Evolutionary conservation across 2,888 invertebrate genomes (phyloP), one percentile per base, ranked within the genome.

Genomic region (Tiliacea aurago): DNA sequence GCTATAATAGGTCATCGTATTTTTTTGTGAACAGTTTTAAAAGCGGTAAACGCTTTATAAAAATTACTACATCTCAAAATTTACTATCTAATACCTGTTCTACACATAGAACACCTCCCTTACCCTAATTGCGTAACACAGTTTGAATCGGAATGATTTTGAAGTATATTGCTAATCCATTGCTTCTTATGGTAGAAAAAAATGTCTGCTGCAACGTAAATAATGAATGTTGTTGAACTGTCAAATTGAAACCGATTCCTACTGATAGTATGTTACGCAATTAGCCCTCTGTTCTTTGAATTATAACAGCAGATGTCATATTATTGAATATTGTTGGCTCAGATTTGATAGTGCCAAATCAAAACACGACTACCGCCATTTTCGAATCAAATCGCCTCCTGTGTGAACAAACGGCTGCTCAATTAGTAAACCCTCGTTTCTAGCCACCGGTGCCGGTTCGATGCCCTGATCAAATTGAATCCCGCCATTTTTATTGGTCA

Each of bases 391-490:
- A 81, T 56, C 53, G 28, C 73, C 83, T 72, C 74, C 74, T 73
- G 66, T 81, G 75, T 61, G 73, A 81, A 81, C 78, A 75, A 78
- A 72, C 68, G 53, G 65, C 65, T 65, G 64, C 76, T 81, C 86
- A 88, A 90, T 89, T 87, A 86, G 69, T 77, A 73, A 75, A 68
- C 81, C 86, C 89, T 81, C 83, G 73, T 74, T 73, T 55, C 68
- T 77, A 77, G 67, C 73, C 73, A 68, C 64, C 68, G 70, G 80
- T 78, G 70, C 55, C 79, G 80, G 88, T 86, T 87, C 88, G 86
- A 87, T 81, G 88, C 84, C 84, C 87, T 77, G 82, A 75, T 83
- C 71, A 74, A 88, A 89, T 90, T 86, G 83, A 83, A 87, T 82
- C 76, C 64, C 66, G 73, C 73, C 62, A 71, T 85, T 88, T 86